Base-by-base conservation (phyloP, 2,797 vertebrate genomes). In the Oryzias sinensis region DNA sequence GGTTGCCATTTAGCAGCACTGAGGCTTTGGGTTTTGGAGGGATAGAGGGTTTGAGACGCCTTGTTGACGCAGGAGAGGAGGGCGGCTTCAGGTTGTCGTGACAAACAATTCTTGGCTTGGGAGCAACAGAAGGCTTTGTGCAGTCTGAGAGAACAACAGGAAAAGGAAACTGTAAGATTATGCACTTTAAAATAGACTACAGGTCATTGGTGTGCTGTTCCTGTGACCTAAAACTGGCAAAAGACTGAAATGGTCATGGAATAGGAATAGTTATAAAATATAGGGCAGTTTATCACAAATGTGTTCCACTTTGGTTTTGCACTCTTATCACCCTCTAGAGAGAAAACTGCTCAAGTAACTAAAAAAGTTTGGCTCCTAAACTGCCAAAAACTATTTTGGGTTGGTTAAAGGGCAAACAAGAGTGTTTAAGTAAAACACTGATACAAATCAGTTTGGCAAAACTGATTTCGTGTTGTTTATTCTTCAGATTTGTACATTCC, bases 11-110 rank as follows among this genome's bases (percentile, higher is more conserved):
- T 0, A 77, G 53, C 59, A 91, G 87, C 49, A 70, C 55, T 14
- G 87, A 81, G 68, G 94, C 84, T 87, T 90, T 94, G 63, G 94
- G 95, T 88, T 98, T 98, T 0, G 94, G 94, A 74, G 95, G 93
- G 4, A 97, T 89, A 20, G 90, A 93, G 62, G 94, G 93, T 79
- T 97, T 98, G 8, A 93, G 93, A 62, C 94, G 93, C 84, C 94
- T 91, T 88, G 90, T 80, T 72, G 93, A 89, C 72, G 88, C 77
- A 56, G 91, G 87, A 1, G 89, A 86, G 59, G 88, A 88, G 68
- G 89, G 86, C 58, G 91, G 90, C 80, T 84, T 93, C 63, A 91
- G 86, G 47, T 79, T 85, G 74, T 90, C 79, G 56, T 90, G 87
- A 84, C 89, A 79, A 33, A 90, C 79, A 76, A 93, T 88, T 87